Conservation (phyloP, 2,888 invertebrate genomes). For the Acleris cristana region DNA sequence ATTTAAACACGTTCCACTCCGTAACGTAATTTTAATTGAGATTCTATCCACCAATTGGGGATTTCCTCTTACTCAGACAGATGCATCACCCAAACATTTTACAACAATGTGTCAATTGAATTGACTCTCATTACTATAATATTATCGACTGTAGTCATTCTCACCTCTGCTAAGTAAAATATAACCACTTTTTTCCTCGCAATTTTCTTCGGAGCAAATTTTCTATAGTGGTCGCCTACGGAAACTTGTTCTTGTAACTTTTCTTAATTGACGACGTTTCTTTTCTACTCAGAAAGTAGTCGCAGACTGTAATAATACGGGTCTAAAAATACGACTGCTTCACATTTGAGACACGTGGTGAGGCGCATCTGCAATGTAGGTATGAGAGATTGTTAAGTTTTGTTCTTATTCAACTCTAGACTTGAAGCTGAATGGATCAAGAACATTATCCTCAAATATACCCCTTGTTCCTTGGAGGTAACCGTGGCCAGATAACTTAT, state of each 20-base stretch:
- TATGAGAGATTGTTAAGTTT: not conserved
- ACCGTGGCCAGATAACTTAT: too few species aligned
- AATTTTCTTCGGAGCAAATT: not conserved
- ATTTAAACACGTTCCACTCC: not conserved
- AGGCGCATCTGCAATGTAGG: not conserved
- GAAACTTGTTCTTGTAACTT: constrained; percentile 24
- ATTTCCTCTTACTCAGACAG: too few species aligned
- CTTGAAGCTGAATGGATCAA: not conserved
- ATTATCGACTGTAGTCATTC: too few species aligned
- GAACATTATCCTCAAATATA: too few species aligned
- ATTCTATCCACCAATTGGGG: not conserved
- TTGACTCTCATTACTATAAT: too few species aligned
- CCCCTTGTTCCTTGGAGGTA: too few species aligned
- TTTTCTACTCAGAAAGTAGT: constrained; percentile 48
- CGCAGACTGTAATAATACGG: constrained; percentile 44
- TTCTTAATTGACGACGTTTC: constrained; percentile 50
- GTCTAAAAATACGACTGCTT: constrained; percentile 35
- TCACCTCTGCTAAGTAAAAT: not conserved
- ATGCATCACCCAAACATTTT: too few species aligned
- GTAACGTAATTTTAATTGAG: not conserved
- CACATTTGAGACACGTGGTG: constrained; percentile 34
- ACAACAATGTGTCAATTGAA: too few species aligned
- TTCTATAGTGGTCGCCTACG: constrained; percentile 12
- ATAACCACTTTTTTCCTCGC: not conserved
- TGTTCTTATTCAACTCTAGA: not conserved